Percentiles rank a stretch among this genome's conserved stretches.
Conservation (phyloP, 2,113 vertebrate genomes). For the Gallinago media region DNA sequence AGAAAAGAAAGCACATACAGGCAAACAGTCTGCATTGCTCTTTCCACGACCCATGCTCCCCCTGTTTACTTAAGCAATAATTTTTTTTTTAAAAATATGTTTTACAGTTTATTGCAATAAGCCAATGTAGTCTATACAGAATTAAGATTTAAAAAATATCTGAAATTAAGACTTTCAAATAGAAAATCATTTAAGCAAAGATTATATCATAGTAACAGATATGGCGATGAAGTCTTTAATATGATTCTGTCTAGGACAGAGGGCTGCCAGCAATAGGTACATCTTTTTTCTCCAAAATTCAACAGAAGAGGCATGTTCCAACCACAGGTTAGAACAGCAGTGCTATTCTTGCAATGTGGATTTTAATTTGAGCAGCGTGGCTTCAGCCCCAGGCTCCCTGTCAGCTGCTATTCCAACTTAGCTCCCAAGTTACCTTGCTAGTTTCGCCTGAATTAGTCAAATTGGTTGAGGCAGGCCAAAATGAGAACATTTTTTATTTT, state of each 20-base stretch:
- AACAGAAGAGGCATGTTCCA: neutral
- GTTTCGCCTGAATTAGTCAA: neutral
- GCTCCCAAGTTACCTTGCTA: neutral
- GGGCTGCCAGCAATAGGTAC: neutral
- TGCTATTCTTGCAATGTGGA: neutral
- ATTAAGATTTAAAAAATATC: neutral
- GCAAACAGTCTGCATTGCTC: neutral
- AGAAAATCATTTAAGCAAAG: neutral
- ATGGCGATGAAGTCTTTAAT: neutral
- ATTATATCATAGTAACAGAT: neutral
- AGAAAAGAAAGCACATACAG: neutral
- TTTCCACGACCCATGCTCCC: fast-evolving
- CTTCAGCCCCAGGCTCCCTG: neutral
- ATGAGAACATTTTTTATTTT: neutral
- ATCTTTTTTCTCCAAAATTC: neutral
- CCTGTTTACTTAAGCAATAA: neutral
- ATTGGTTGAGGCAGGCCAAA: neutral
- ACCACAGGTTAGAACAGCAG: neutral
- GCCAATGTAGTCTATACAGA: neutral
- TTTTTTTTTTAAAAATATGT: neutral
- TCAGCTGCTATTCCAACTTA: neutral
- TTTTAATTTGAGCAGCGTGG: neutral
- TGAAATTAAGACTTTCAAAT: neutral
- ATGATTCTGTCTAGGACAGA: neutral
- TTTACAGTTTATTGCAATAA: neutral